phyloP scores from a whole-genome alignment of 2,113 vertebrate genomes.

The Balaeniceps rex region DNA sequence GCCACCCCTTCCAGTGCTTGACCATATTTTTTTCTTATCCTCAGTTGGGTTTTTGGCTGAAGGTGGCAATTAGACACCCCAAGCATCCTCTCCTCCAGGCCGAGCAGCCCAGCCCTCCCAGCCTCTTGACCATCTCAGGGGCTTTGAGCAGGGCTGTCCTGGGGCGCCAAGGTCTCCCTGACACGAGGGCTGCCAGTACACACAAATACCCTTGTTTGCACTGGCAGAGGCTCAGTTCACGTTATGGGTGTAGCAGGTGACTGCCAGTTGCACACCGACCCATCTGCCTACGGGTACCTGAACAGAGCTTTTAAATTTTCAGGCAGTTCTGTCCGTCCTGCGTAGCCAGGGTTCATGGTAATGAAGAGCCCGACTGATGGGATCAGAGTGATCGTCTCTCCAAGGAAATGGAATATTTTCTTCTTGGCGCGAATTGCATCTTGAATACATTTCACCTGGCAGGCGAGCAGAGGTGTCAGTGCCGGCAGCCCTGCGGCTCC shows the following conservation, averaged over 20 bases:
- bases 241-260: accelerated
- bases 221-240: neutral
- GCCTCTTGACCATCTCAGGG: neutral
- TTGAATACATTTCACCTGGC: constrained; percentile 74
- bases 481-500: neutral
- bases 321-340: constrained; percentile 71
- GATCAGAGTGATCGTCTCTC: constrained; percentile 61
- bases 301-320: constrained; percentile 78
- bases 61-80: neutral
- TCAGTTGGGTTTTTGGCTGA: neutral
- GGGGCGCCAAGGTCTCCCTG: neutral
- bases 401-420: constrained; percentile 67
- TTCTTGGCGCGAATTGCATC: constrained; percentile 77
- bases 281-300: constrained; percentile 31
- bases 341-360: constrained; percentile 78
- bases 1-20: neutral
- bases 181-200: neutral
- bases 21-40: neutral
- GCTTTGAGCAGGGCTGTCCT: neutral
- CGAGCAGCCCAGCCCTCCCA: neutral
- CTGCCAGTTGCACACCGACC: neutral
- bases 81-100: neutral
- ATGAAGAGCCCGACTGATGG: constrained; percentile 74
- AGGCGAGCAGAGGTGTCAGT: neutral
- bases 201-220: neutral